Percentiles rank a stretch among this genome's conserved stretches.
phyloP scores from a whole-genome alignment of 2,113 vertebrate species.

The Triplophysa siluroides region DNA sequence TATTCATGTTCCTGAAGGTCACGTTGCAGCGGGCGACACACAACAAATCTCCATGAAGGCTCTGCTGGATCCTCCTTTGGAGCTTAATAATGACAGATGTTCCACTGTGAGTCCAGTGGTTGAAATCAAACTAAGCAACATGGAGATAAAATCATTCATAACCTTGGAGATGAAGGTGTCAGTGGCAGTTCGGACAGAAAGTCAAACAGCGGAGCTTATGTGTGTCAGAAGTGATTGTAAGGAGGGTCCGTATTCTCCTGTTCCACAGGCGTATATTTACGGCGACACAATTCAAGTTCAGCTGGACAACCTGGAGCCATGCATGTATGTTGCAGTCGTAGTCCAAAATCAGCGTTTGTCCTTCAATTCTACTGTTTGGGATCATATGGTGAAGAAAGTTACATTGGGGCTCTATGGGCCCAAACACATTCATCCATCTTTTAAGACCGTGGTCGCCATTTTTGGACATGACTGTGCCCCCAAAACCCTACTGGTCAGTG shows the following conservation, averaged over 20 bases:
- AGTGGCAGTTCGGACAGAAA: conserved; percentile 79
- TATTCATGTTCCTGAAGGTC: conserved; percentile 87
- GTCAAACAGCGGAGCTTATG: conserved; percentile 79
- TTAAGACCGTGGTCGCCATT: conserved; percentile 90
- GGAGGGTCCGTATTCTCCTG: conserved; percentile 83
- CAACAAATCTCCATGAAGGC: conserved; percentile 95
- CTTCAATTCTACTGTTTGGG: conserved; percentile 87
- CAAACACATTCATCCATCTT: conserved; percentile 94
- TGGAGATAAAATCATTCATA: conserved; percentile 87
- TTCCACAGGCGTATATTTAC: conserved; percentile 79
- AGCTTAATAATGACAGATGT: conserved; percentile 88
- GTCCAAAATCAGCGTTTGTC: conserved; percentile 79
- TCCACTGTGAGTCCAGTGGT: conserved; percentile 89
- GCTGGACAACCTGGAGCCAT: conserved; percentile 88
- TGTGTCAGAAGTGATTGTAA: conserved; percentile 88
- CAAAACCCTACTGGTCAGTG: conserved; percentile 86
- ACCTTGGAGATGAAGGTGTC: conserved; percentile 88
- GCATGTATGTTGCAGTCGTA: conserved; percentile 87
- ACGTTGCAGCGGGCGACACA: conserved; percentile 81
- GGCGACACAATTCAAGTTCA: conserved; percentile 91
- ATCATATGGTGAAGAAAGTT: conserved; percentile 87
- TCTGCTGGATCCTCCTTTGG: conserved; percentile 89
- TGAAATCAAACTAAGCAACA: conserved; percentile 92
- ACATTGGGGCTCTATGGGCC: conserved; percentile 92
- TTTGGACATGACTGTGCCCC: conserved; percentile 95